Evolutionary conservation across 2,888 invertebrate species (phyloP).

Genomic region (Drosophila percnosoma): DNA sequence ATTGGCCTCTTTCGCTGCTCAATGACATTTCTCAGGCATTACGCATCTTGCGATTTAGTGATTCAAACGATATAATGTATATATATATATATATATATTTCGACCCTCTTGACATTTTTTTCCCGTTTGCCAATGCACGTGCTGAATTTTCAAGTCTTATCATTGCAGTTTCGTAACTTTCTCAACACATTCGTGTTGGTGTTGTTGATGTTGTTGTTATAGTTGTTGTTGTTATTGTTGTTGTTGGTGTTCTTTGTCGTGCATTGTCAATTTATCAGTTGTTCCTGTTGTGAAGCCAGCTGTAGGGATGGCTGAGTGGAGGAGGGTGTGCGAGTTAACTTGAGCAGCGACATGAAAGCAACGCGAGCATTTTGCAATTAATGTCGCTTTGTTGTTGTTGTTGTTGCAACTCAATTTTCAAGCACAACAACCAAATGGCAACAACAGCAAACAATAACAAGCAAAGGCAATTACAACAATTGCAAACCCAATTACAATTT

Average conservation of each 20-base stretch:
- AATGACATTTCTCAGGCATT: constrained; percentile 13
- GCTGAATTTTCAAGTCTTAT: constrained; percentile 42
- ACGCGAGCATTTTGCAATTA: constrained; percentile 66
- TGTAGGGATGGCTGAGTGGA: neutral
- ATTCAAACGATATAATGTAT: constrained; percentile 13
- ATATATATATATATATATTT: neutral
- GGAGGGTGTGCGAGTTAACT: constrained; percentile 4
- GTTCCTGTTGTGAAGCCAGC: neutral
- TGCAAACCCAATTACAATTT: constrained; percentile 60
- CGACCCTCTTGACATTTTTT: neutral
- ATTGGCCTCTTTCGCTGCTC: neutral
- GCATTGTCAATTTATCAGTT: constrained; percentile 61
- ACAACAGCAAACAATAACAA: constrained; percentile 21
- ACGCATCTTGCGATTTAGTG: constrained; percentile 2
- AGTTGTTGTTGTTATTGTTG: constrained; percentile 18
- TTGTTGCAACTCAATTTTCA: constrained; percentile 42
- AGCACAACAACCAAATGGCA: constrained; percentile 24
- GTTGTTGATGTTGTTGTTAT: constrained; percentile 15
- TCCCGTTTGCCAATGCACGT: constrained; percentile 15
- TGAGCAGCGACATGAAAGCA: constrained; percentile 59
- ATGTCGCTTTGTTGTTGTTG: constrained; percentile 29
- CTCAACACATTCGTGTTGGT: constrained; percentile 45
- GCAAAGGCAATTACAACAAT: constrained; percentile 65
- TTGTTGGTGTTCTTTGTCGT: constrained; percentile 48
- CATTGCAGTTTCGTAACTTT: constrained; percentile 53